Evolutionary conservation across 2,797 vertebrate genomes (phyloP), one percentile per base, ranked within the genome.

Genomic region (Phrynocephalus forsythii): DNA sequence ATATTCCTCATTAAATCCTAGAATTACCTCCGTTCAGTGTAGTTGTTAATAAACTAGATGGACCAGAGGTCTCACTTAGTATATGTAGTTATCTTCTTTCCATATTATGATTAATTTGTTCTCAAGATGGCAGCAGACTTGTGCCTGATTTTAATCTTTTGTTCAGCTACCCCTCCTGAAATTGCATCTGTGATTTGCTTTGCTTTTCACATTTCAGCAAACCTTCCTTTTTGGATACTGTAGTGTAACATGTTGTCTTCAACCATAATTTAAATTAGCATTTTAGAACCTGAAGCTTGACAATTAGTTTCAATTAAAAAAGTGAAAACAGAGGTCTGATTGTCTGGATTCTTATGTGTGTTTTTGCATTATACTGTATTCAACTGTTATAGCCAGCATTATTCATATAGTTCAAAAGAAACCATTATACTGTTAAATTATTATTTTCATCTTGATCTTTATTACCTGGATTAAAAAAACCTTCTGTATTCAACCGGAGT

Each of bases 281-380:
- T 86, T 91, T 91, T 86, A 72, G 30, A 87, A 15, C n/a, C 77
- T 87, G 15, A 60, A 75, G 77, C 77, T 48, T 91, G 84, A 71
- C 78, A 20, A 88, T 85, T 86, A 84, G 69, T 18, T 0, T 71
- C 13, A 38, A 5, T 71, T 26, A 6, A 28, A 72, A 63, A 88
- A 16, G 73, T 68, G 69, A 52, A 30, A 77, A 6, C 22, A 67
- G 91, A 16, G 30, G 68, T 79, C 8, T 85, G 1, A 63, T 13
- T 85, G 86, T 85, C 66, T 13, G 22, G 60, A 68, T 92, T 83
- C 24, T 50, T 11, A 56, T 22, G 3, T 73, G 15, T 88, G 91
- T 8, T 87, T 83, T 44, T 13, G 77, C 38, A 22, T 85, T 85
- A 76, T 83, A 88, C 69, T 77, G 86, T 69, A 44, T 91, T 93